Evolutionary conservation across 2,888 invertebrate species (phyloP).

Genomic region (Sericinus montela): DNA sequence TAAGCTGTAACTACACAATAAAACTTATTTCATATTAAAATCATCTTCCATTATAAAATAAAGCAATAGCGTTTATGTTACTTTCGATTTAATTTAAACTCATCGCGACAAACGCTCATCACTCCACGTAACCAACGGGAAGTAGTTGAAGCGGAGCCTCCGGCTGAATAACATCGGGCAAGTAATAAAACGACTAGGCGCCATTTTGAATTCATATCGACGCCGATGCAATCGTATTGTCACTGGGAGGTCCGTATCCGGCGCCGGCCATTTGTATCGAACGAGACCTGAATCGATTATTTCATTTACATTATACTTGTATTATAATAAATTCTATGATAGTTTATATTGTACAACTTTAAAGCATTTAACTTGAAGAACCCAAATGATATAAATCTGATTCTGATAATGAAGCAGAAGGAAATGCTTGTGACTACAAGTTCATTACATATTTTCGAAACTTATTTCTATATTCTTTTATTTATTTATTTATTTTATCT

Average conservation of each 20-base stretch:
- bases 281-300: slow-evolving; percentile 67
- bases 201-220: slow-evolving; percentile 71
- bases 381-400: too few species aligned
- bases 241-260: slow-evolving; percentile 74
- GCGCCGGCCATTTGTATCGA: slow-evolving; percentile 74
- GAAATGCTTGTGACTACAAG: too few species aligned
- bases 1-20: too few species aligned
- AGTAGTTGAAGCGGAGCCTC: slow-evolving; percentile 49
- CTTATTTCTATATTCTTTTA: too few species aligned
- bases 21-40: too few species aligned
- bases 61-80: not conserved
- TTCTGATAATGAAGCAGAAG: too few species aligned
- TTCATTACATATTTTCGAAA: too few species aligned
- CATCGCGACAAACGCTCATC: slow-evolving; percentile 44
- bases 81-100: not conserved
- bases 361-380: not conserved
- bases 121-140: slow-evolving; percentile 54
- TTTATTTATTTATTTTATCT: too few species aligned
- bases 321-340: slow-evolving; percentile 13
- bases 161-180: slow-evolving; percentile 37
- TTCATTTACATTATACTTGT: slow-evolving; percentile 32
- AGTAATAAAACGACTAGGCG: slow-evolving; percentile 63
- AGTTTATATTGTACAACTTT: not conserved
- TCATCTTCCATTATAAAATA: not conserved
- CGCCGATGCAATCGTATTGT: slow-evolving; percentile 57